These are phyloP conservation scores for Eristalis arbustorum DNA, from an alignment of 2,888 invertebrate species.

Conservation along the genomic window DNA sequence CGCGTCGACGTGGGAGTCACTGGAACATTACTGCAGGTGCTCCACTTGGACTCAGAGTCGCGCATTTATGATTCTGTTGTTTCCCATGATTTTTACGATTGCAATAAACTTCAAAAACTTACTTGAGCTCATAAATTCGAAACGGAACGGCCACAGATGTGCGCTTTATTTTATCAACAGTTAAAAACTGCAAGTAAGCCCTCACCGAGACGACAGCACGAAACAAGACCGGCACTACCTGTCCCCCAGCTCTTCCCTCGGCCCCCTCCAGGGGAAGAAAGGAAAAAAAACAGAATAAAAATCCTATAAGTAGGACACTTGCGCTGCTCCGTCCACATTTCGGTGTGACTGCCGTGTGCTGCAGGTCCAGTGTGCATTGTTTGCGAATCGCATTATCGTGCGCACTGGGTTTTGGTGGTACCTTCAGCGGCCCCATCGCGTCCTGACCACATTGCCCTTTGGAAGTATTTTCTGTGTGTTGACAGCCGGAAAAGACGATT, in stretches of 20 bases:
- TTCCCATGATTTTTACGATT: slow-evolving; percentile 63
- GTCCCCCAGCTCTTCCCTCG: no score
- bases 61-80: slow-evolving; percentile 61
- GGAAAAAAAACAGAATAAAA: neutral
- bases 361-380: neutral
- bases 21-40: slow-evolving; percentile 43
- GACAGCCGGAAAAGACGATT: neutral
- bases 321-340: neutral
- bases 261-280: neutral
- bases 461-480: neutral
- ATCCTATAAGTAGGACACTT: neutral
- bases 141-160: slow-evolving; percentile 66
- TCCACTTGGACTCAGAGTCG: neutral
- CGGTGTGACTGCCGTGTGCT: neutral
- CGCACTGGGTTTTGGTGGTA: neutral
- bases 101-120: slow-evolving; percentile 66
- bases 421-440: neutral
- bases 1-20: neutral
- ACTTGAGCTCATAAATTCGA: slow-evolving; percentile 64
- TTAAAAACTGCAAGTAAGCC: slow-evolving; percentile 42
- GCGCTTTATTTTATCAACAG: slow-evolving; percentile 66
- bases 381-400: neutral
- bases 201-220: neutral
- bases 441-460: neutral
- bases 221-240: neutral